Conservation (phyloP, 2,888 invertebrate species). For the Leptopilina syphax region DNA sequence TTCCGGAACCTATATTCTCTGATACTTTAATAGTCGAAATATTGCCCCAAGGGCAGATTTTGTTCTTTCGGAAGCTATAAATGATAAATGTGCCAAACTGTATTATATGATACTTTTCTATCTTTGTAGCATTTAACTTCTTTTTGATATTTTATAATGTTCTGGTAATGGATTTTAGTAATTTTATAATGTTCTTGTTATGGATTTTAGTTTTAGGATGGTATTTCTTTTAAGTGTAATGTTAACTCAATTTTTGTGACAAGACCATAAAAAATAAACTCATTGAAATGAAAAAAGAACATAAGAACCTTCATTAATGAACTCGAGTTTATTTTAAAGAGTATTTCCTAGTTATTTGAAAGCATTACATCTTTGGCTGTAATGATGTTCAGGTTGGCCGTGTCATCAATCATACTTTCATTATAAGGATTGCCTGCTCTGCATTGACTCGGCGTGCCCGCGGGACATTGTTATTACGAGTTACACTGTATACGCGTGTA, state of each 20-base stretch:
- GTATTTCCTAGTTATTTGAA: slow-evolving; percentile 17
- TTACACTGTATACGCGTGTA: slow-evolving; percentile 55
- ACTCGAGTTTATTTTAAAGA: slow-evolving; percentile 17
- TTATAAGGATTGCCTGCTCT: slow-evolving; percentile 74
- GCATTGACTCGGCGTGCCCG: slow-evolving; percentile 70
- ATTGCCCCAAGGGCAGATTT: slow-evolving; percentile 72
- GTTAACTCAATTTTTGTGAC: background rate
- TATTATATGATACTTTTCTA: slow-evolving; percentile 25
- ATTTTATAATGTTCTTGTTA: too few relatives aligned
- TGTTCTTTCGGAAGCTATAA: slow-evolving; percentile 64
- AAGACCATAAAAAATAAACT: background rate
- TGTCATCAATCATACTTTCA: slow-evolving; percentile 77
- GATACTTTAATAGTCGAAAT: slow-evolving; percentile 71
- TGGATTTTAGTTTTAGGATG: background rate
- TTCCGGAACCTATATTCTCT: slow-evolving; percentile 59
- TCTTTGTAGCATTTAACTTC: slow-evolving; percentile 1
- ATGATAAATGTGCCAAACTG: slow-evolving; percentile 65
- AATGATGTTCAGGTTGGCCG: slow-evolving; percentile 70
- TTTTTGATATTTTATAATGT: background rate
- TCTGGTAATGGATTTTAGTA: background rate
- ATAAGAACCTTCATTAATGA: slow-evolving; percentile 1
- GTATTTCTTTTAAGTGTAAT: too few relatives aligned
- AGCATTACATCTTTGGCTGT: slow-evolving; percentile 56
- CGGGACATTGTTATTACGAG: slow-evolving; percentile 70
- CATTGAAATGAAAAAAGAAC: slow-evolving; percentile 18